Evolutionary conservation across 1,140 invertebrate species (phyloP), one percentile per base, ranked within the genome.

Genomic region (Chionoecetes opilio): DNA sequence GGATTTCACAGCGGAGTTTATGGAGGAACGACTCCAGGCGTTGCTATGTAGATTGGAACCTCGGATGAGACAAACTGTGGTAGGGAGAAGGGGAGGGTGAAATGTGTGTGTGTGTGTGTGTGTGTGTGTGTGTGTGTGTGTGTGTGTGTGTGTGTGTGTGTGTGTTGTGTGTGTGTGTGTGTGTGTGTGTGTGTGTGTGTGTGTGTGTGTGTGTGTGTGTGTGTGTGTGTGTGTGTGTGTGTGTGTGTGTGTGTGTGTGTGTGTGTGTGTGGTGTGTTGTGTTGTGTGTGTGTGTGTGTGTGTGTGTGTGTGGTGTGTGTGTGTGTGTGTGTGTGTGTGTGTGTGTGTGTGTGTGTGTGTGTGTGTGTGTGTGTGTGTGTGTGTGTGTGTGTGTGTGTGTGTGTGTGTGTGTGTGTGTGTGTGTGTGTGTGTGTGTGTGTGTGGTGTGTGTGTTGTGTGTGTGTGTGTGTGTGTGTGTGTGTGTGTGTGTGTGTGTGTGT

Each of bases 31-130:
- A 94, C 93, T 91, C 53, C 87, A 91, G 93, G 93, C 87, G 93
- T 91, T 94, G 93, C 53, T 94, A 90, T 94, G 87, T 94, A 94
- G 93, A 94, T 94, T 94, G 93, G 93, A 91, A 91, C 88, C n/a
- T 41, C 34, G 75, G 86, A 84, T 93, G 93, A 94, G 93, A 94
- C 93, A 84, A 82, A 89, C 41, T 82, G 84, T 21, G 53, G 46
- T 32, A 37, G 85, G 63, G 93, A 37, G 31, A 85, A 85, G 14
- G 63, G 14, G 53, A 35, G 38, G 29, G 46, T 53, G 9, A 53
- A 53, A 9, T 53, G 9, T 3, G 2, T 53, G 9, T 53, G 46
- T 53, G 46, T 53, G 46, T 53, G 46, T 53, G 46, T 53, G 46
- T 53, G 46, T 53, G 46, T 53, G 46, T 53, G 2, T 53, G 38